Base-by-base conservation (phyloP, 2,113 vertebrate genomes). In the Elephas maximus region DNA sequence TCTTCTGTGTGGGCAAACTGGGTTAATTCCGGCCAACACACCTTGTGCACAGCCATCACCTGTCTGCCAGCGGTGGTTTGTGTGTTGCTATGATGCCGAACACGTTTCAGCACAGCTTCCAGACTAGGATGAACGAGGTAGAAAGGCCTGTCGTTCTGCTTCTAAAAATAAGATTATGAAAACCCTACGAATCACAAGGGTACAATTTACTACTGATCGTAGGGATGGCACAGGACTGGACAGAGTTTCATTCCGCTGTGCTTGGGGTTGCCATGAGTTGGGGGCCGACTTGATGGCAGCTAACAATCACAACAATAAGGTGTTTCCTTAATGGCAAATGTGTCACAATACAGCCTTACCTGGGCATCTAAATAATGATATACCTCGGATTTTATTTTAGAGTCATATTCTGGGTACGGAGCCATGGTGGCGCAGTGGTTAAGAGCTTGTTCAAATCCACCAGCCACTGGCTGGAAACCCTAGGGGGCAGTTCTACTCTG, bases 351-450 rank as follows among this genome's bases (percentile, higher is more conserved):
- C 1, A 89, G 11, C 23, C 20, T 91, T 18, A 44, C 33, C 5
- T 26, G 84, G 28, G 90, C 28, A 45, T 87, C 48, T 91, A 79
- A 93, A 30, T 26, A 87, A 33, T 76, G 44, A 33, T 71, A 28
- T 44, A 33, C 7, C 41, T 83, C 17, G 83, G 6, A 91, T 87
- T 87, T 94, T 69, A 82, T 95, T 91, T 53, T 62, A 85, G 88
- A 81, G 10, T 67, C 37, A 37, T n/a, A 77, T 53, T 92, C 51
- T n/a, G 82, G 51, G 28, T n/a, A 90, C 62, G 84, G 33, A 78
- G 53, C 53, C 14, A 10, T 57, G 53, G 53, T 15, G 15, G 53
- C 15, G 11, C 53, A 57, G 53, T 57, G 15, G 53, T 17, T 57
- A 57, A 57, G 53, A 57, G 53, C 53, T 57, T 57, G 15, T 57